A percentile compares a stretch with the other conserved stretches of the same genome.
Evolutionary conservation across 2,113 vertebrate genomes (phyloP).

Genomic region (Odontesthes bonariensis): DNA sequence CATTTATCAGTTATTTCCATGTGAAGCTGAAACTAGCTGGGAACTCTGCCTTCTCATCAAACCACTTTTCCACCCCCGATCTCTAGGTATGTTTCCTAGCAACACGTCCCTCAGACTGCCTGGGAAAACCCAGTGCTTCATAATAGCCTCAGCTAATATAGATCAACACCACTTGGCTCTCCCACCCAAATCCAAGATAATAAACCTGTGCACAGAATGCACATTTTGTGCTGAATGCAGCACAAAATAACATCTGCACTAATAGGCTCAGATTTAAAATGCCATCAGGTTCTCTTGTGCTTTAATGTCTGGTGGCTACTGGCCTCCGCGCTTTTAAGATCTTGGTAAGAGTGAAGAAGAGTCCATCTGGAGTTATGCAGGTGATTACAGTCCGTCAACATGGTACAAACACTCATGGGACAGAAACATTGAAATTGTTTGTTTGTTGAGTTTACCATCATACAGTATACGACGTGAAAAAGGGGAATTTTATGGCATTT

Average conservation of each 20-base stretch:
- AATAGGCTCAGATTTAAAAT: slow-evolving; percentile 27
- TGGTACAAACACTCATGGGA: slow-evolving; percentile 11
- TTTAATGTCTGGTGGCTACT: not conserved
- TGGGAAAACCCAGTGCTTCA: slow-evolving; percentile 79
- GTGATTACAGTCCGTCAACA: slow-evolving; percentile 18
- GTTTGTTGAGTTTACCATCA: not conserved
- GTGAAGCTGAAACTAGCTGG: slow-evolving; percentile 48
- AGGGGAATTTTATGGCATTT: not conserved
- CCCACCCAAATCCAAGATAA: slow-evolving; percentile 37
- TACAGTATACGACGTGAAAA: not conserved
- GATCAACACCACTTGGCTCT: slow-evolving; percentile 60
- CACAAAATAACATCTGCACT: slow-evolving; percentile 17
- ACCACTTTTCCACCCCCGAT: slow-evolving; percentile 61
- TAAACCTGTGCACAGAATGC: slow-evolving; percentile 30
- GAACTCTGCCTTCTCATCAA: slow-evolving; percentile 68
- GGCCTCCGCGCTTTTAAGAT: slow-evolving; percentile 7
- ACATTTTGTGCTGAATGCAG: slow-evolving; percentile 39
- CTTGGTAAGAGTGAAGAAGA: slow-evolving; percentile 53
- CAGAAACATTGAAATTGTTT: no score
- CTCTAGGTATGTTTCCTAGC: slow-evolving; percentile 79
- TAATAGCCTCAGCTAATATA: slow-evolving; percentile 71
- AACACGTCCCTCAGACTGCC: slow-evolving; percentile 74
- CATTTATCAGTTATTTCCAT: slow-evolving; percentile 45
- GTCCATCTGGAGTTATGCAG: slow-evolving; percentile 29
- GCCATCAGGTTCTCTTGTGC: slow-evolving; percentile 15